Conservation (phyloP, 1,140 invertebrate species). For the Trachymyrmex septentrionalis region DNA sequence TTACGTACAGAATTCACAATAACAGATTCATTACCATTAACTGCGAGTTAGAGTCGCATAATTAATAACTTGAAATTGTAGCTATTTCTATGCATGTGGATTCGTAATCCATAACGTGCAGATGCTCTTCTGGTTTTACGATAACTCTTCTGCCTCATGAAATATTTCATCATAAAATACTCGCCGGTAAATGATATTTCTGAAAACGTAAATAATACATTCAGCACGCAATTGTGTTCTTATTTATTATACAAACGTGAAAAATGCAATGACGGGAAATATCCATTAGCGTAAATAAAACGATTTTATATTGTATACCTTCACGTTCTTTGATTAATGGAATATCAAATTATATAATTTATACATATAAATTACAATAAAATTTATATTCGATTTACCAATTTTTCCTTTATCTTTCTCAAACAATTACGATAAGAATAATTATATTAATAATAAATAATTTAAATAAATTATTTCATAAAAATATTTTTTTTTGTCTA, state of each 20-base stretch:
- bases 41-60: slow-evolving; percentile 44
- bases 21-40: slow-evolving; percentile 68
- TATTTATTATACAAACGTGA: slow-evolving; percentile 44
- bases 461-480: slow-evolving; percentile 1
- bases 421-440: neutral
- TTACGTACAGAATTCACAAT: slow-evolving; percentile 59
- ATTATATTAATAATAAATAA: slow-evolving; percentile 1
- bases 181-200: slow-evolving; percentile 31
- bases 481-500: neutral
- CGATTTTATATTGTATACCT: slow-evolving; percentile 25
- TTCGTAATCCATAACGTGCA: slow-evolving; percentile 60
- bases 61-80: slow-evolving; percentile 71
- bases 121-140: slow-evolving; percentile 44
- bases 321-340: slow-evolving; percentile 18
- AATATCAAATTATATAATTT: slow-evolving; percentile 36
- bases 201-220: slow-evolving; percentile 57
- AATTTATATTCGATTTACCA: neutral
- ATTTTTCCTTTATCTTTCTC: neutral
- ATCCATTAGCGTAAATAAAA: slow-evolving; percentile 35
- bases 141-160: slow-evolving; percentile 47
- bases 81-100: slow-evolving; percentile 33
- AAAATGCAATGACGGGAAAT: slow-evolving; percentile 31
- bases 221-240: slow-evolving; percentile 12
- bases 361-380: neutral
- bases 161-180: slow-evolving; percentile 65